phyloP scores from a whole-genome alignment of 2,113 vertebrate species.

The Saguinus midas region DNA sequence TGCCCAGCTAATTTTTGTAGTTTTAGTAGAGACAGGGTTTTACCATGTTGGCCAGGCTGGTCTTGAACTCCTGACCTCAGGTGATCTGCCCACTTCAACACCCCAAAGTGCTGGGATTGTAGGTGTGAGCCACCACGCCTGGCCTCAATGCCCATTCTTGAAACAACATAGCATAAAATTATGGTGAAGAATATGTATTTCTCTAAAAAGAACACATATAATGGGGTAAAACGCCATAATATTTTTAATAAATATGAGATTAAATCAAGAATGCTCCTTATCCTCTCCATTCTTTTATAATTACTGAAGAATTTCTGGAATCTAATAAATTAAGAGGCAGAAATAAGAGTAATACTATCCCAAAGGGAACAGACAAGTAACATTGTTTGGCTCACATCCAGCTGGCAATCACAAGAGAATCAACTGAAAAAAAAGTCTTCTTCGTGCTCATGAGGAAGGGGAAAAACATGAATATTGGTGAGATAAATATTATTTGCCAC shows the following conservation, averaged over 20 bases:
- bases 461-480: too few species aligned
- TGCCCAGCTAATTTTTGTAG: too few species aligned
- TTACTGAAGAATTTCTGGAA: neutral
- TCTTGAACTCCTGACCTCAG: too few species aligned
- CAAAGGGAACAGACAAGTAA: neutral
- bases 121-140: accelerated
- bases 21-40: too few species aligned
- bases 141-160: neutral
- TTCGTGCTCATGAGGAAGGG: neutral
- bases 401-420: neutral
- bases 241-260: neutral
- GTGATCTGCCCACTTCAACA: too few species aligned
- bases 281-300: neutral
- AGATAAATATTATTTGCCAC: too few species aligned
- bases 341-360: neutral
- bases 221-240: neutral
- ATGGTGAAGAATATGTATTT: neutral
- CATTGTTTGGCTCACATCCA: neutral
- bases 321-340: neutral
- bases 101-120: too few species aligned
- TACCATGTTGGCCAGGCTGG: too few species aligned
- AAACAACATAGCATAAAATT: neutral
- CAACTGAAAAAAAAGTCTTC: neutral
- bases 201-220: neutral
- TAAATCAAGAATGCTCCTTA: neutral